Evolutionary conservation across 2,888 invertebrate species (phyloP), one percentile per base, ranked within the genome.

Genomic region (Thereva nobilitata): DNA sequence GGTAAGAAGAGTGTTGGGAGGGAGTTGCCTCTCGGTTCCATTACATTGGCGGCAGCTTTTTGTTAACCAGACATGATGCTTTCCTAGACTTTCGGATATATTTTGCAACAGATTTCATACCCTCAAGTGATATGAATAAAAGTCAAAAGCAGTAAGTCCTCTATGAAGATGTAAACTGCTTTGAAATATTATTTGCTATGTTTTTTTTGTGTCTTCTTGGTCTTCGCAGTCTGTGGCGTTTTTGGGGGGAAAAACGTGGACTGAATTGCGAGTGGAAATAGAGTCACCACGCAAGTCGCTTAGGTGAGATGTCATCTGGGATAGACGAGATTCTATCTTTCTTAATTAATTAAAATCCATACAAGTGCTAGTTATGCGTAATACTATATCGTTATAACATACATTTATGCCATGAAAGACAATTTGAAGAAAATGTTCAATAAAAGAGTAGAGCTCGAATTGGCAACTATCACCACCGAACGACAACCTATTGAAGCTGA

Each of bases 61-160:
- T 61, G 61, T 61, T 61, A 61, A 61, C 40, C 61, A 61, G 61
- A 61, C 50, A 50, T 61, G 61, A 61, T 50, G 61, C 61, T 61
- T 50, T 50, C 61, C 23, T 23, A 61, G 61, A 61, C 50, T 61
- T 23, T 23, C 2, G 23, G 23, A 23, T 23, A 50, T 40, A 61
- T 50, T 61, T 61, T 61, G 49, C 61, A 40, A 50, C 50, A 61
- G 61, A 61, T 61, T 61, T 61, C 50, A 61, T 61, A 50, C 50
- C 61, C 61, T 41, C 61, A 61, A 61, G 61, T 61, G 50, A 61
- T 61, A 40, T 50, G 61, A 61, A 61, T 61, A 44, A 61, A 61
- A 61, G 61, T 61, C 61, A 61, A 61, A 61, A 41, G 61, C 61
- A 61, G 49, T 49, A 50, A 50, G 35, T 23, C 6, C 35, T 50